Percentiles rank a stretch among this genome's conserved stretches.
These are phyloP conservation scores for Erythrocercus mccallii DNA, from an alignment of 2,113 vertebrate genomes.

Conservation along the genomic window DNA sequence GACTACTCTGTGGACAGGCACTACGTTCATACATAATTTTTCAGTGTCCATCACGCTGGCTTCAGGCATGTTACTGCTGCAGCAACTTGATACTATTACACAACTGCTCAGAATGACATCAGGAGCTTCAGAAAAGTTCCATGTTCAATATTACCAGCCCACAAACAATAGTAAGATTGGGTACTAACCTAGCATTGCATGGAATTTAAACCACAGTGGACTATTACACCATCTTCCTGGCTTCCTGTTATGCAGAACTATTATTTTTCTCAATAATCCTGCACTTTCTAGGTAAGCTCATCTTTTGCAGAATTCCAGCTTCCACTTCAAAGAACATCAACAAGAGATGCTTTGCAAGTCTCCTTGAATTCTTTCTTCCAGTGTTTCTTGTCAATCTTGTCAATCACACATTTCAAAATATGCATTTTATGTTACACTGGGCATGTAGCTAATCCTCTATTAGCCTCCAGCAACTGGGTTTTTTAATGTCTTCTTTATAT, in stretches of 20 bases:
- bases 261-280: neutral
- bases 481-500: neutral
- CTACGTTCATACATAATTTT: neutral
- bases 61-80: neutral
- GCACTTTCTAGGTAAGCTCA: neutral
- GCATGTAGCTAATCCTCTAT: neutral
- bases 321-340: neutral
- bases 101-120: neutral
- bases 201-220: neutral
- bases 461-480: neutral
- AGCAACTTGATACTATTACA: neutral
- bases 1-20: neutral
- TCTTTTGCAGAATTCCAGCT: neutral
- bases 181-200: neutral
- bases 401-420: neutral
- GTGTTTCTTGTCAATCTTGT: neutral
- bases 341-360: neutral
- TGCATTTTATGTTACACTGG: neutral
- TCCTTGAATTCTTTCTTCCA: neutral
- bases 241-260: neutral
- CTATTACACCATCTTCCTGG: neutral
- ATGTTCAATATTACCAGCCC: neutral
- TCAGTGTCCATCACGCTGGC: neutral
- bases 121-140: neutral
- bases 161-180: neutral